Percentiles rank a stretch among this genome's conserved stretches.
These are phyloP conservation scores for Iphiclides podalirius DNA, from an alignment of 2,888 invertebrate genomes.

Conservation along the genomic window DNA sequence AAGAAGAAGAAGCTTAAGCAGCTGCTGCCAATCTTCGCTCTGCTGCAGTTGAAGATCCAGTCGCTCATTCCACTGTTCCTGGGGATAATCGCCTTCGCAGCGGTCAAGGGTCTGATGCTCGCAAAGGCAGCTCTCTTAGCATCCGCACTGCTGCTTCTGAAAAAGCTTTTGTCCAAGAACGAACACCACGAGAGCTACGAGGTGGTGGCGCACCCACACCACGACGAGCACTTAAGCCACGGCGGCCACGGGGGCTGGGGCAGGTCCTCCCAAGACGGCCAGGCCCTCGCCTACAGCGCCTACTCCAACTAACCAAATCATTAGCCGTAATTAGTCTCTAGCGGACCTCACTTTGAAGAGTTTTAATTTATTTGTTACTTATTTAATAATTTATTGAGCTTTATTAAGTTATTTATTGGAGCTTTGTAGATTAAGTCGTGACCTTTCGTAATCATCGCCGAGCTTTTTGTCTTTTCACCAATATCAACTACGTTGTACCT, in stretches of 20 bases:
- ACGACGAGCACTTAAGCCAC: constrained; percentile 79
- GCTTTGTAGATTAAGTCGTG: constrained; percentile 31
- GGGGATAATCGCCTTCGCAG: constrained; percentile 86
- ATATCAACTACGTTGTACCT: constrained; percentile 54
- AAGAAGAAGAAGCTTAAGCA: constrained; percentile 90
- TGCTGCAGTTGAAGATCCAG: constrained; percentile 89
- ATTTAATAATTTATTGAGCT: constrained; percentile 68
- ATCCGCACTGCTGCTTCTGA: constrained; percentile 83
- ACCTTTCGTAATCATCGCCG: constrained; percentile 22
- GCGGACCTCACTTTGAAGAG: constrained; percentile 63
- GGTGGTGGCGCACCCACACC: constrained; percentile 85
- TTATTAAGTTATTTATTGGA: constrained; percentile 36
- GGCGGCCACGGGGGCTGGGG: constrained; percentile 83
- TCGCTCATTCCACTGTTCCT: constrained; percentile 88
- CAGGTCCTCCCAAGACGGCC: constrained; percentile 83
- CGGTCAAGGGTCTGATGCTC: constrained; percentile 90
- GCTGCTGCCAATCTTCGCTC: constrained; percentile 86
- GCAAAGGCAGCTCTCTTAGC: constrained; percentile 91
- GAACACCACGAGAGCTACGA: constrained; percentile 86
- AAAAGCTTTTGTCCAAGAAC: constrained; percentile 86
- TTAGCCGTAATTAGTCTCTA: constrained; percentile 44
- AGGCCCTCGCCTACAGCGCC: constrained; percentile 86
- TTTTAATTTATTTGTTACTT: constrained; percentile 57
- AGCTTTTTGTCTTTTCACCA: constrained; percentile 13
- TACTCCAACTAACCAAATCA: constrained; percentile 65